Evolutionary conservation across 2,797 vertebrate genomes (phyloP).

Genomic region (Melopsittacus undulatus): DNA sequence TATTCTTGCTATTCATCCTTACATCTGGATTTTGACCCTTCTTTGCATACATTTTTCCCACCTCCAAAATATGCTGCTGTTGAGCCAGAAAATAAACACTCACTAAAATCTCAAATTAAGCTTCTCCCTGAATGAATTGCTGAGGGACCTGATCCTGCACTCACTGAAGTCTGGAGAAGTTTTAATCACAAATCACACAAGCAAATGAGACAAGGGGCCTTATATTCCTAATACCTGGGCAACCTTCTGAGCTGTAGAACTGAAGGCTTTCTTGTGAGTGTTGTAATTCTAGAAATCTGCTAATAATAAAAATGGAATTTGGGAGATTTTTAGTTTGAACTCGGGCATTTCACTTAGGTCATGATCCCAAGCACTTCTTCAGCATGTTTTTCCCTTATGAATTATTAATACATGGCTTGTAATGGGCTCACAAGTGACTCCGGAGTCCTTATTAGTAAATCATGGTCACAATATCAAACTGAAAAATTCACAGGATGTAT

Average conservation of each 20-base stretch:
- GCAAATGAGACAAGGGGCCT: constrained; percentile 10
- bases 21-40: constrained; percentile 57
- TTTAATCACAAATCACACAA: constrained; percentile 33
- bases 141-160: constrained; percentile 41
- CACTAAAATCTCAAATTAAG: constrained; percentile 59
- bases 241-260: neutral
- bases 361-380: constrained; percentile 65
- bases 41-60: constrained; percentile 49
- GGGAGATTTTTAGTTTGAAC: constrained; percentile 43
- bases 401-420: constrained; percentile 72
- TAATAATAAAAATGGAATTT: constrained; percentile 66
- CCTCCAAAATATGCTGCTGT: constrained; percentile 36
- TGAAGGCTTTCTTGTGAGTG: constrained; percentile 41
- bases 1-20: constrained; percentile 39
- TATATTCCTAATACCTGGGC: constrained; percentile 13
- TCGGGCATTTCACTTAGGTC: constrained; percentile 50
- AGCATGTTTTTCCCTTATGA: constrained; percentile 63
- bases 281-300: constrained; percentile 52
- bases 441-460: constrained; percentile 67
- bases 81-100: constrained; percentile 57
- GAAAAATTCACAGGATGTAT: constrained; percentile 12
- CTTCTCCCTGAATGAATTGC: constrained; percentile 1
- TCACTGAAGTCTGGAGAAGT: constrained; percentile 20
- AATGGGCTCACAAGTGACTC: constrained; percentile 50
- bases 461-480: constrained; percentile 41